Evolutionary conservation across 2,113 vertebrate genomes (phyloP).

Genomic region (Heterocephalus glaber): DNA sequence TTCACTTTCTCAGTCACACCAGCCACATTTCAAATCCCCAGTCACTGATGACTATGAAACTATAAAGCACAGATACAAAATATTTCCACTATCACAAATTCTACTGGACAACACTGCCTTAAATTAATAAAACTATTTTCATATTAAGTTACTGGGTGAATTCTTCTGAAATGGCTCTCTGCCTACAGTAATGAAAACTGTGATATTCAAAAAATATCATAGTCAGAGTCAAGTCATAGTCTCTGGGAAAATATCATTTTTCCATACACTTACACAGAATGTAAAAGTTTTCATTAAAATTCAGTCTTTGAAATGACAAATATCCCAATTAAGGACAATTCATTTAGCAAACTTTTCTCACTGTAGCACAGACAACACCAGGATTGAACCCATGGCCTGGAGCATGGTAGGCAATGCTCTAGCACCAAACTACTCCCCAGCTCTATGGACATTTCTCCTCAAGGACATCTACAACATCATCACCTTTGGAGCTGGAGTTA

Average conservation of each 20-base stretch:
- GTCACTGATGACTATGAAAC: neutral
- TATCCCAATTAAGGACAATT: slow-evolving; percentile 12
- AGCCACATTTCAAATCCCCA: slow-evolving; percentile 15
- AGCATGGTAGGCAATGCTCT: neutral
- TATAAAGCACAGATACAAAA: neutral
- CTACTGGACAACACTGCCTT: neutral
- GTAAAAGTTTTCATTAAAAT: slow-evolving; percentile 43
- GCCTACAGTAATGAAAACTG: slow-evolving; percentile 36
- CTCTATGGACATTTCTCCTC: neutral
- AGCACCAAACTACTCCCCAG: no score
- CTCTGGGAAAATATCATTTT: slow-evolving; percentile 15
- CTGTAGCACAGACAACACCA: neutral
- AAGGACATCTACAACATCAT: neutral
- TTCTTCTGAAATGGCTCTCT: neutral
- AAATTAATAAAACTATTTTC: slow-evolving; percentile 34
- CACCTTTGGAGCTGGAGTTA: neutral
- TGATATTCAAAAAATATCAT: slow-evolving; percentile 52
- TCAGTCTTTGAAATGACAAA: slow-evolving; percentile 38
- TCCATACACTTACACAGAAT: neutral
- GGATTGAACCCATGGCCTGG: neutral
- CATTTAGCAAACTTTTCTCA: neutral
- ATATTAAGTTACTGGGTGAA: slow-evolving; percentile 19
- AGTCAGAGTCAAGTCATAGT: neutral
- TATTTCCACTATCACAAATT: neutral
- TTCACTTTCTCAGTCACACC: neutral